These are phyloP conservation scores for Iguana delicatissima DNA, from an alignment of 2,797 vertebrate species.

Conservation along the genomic window DNA sequence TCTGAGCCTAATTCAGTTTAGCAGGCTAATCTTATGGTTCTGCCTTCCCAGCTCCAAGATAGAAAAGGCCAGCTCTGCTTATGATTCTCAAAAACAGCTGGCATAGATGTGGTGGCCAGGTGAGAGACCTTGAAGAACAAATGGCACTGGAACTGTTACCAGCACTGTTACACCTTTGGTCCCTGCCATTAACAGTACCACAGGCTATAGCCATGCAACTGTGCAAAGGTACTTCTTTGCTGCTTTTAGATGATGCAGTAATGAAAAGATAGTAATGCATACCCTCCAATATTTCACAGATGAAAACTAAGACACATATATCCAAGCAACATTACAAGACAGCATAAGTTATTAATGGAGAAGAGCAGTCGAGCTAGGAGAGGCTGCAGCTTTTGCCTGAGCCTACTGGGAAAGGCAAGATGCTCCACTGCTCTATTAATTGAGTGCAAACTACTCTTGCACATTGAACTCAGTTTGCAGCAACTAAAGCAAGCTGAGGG, in stretches of 20 bases:
- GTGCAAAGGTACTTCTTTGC: too few species aligned
- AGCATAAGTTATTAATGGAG: too few species aligned
- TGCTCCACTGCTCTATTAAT: too few species aligned
- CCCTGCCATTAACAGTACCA: not conserved
- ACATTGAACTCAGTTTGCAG: too few species aligned
- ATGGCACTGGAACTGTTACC: not conserved
- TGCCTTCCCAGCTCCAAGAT: not conserved
- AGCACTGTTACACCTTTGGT: not conserved
- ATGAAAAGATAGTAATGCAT: not conserved
- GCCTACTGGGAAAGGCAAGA: too few species aligned
- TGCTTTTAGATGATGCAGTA: not conserved
- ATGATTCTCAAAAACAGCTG: not conserved
- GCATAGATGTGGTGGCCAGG: not conserved
- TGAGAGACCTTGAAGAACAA: not conserved
- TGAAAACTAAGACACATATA: too few species aligned
- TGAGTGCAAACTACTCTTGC: too few species aligned
- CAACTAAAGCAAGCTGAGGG: too few species aligned
- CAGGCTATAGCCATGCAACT: not conserved
- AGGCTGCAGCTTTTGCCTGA: too few species aligned
- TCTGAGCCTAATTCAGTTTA: slow-evolving; percentile 48
- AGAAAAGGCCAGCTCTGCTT: not conserved
- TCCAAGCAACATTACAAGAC: too few species aligned
- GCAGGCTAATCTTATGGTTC: not conserved
- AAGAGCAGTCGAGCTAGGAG: too few species aligned
- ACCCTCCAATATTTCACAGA: too few species aligned